A percentile compares a stretch with the other conserved stretches of the same genome.
Conservation (phyloP, 23 tunicate species). For the Ciona savignyi region DNA sequence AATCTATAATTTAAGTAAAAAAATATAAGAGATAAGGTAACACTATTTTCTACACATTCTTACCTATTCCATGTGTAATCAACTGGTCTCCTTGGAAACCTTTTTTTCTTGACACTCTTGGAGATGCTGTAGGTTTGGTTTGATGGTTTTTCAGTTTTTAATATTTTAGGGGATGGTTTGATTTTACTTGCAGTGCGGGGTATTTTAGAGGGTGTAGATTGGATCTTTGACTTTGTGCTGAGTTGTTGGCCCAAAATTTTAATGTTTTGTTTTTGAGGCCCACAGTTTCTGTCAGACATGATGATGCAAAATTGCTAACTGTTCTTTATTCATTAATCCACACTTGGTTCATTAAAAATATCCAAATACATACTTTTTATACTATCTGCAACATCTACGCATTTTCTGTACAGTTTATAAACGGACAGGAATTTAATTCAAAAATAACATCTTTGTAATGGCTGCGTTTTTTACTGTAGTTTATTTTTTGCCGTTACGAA, state of each 20-base stretch:
- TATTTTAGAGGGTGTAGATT: neutral
- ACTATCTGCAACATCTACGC: neutral
- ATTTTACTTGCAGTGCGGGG: neutral
- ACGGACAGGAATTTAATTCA: no score
- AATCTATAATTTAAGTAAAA: neutral
- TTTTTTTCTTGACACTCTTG: neutral
- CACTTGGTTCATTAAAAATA: neutral
- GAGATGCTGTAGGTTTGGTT: neutral
- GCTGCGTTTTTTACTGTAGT: no score
- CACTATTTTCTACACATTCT: neutral
- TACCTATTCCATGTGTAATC: slow-evolving; percentile 89
- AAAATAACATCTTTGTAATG: neutral
- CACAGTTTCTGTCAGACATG: neutral
- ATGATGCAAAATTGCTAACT: neutral
- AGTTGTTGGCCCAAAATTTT: neutral
- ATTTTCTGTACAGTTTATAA: no score
- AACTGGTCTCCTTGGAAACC: slow-evolving; percentile 47
- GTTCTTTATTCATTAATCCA: neutral
- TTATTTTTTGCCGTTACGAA: no score
- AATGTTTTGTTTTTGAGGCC: neutral
- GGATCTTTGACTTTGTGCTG: neutral
- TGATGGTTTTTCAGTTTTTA: neutral
- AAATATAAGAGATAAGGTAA: neutral
- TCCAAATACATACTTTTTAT: neutral
- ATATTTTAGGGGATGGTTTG: slow-evolving; percentile 4